phyloP scores from a whole-genome alignment of 2,888 invertebrate species.

The Melanostoma mellinum region DNA sequence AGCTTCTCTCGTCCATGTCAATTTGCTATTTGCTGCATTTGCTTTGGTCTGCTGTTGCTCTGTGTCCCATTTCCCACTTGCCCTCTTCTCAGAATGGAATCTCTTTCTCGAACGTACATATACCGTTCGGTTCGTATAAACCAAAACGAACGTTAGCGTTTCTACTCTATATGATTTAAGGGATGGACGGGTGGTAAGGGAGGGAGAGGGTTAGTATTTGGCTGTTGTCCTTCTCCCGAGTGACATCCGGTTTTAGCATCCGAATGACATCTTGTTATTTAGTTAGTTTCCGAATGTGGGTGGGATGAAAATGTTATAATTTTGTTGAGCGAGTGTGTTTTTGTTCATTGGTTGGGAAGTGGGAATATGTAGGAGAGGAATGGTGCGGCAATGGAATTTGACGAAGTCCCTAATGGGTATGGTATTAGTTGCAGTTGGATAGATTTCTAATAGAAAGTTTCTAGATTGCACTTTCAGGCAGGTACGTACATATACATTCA shows the following conservation, averaged over 20 bases:
- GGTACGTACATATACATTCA: neutral
- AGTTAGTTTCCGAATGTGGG: conserved; percentile 70
- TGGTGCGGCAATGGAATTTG: conserved; percentile 37
- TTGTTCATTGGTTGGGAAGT: no score
- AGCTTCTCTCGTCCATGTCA: conserved; percentile 69
- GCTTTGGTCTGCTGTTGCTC: conserved; percentile 46
- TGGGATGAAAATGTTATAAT: conserved; percentile 44
- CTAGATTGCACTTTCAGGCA: conserved; percentile 33
- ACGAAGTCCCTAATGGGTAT: conserved; percentile 65
- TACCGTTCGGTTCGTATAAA: neutral
- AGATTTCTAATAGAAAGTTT: conserved; percentile 36
- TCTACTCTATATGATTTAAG: conserved; percentile 34
- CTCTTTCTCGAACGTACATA: conserved; percentile 21
- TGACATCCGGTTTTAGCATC: conserved; percentile 71
- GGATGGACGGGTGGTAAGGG: conserved; percentile 17
- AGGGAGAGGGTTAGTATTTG: conserved; percentile 43
- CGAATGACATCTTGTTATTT: conserved; percentile 72
- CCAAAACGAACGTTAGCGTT: conserved; percentile 54
- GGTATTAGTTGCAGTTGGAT: conserved; percentile 58
- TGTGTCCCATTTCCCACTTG: conserved; percentile 32
- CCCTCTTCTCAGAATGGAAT: conserved; percentile 31
- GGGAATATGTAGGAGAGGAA: neutral
- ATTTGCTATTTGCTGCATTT: conserved; percentile 72
- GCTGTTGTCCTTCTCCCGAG: conserved; percentile 52
- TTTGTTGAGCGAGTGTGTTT: neutral